Evolutionary conservation across 1,140 invertebrate species (phyloP), one percentile per base, ranked within the genome.

Genomic region (Apis dorsata): DNA sequence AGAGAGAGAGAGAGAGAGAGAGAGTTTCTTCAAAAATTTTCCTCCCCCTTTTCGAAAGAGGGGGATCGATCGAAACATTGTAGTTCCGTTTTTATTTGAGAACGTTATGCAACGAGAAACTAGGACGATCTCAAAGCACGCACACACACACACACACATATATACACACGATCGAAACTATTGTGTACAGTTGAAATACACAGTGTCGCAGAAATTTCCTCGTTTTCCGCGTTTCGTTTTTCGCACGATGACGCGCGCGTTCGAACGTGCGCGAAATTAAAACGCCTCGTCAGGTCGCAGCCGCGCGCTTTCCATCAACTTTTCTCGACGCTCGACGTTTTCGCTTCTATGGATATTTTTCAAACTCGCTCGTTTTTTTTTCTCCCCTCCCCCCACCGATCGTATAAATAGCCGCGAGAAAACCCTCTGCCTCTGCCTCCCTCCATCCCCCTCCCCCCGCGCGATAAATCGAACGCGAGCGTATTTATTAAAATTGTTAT

Each of bases 231-330:
- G 51, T 57, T 81, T 53, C 19, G 34, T 60, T 76, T 69, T 79
- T 69, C 60, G 49, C 19, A 68, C 55, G n/a, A 60, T 82, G 79
- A 24, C 70, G 70, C 60, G 60, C 60, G 28, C 51, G 55, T 79
- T 79, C 34, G 66, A 71, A 71, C 77, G 60, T 34, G 79, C 21
- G n/a, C 28, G 60, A 74, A 81, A 81, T 75, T 81, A 81, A 81
- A 81, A 81, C 79, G 51, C 51, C 79, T 74, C 70, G 79, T 65
- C 79, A 19, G 53, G 59, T 55, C 59, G 69, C 44, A 12, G 53
- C n/a, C 2, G 13, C 66, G 21, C 12, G 51, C 17, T 28, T n/a
- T 55, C 34, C 34, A 53, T 62, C 57, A 55, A 62, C 70, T 34
- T 74, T 73, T 34, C 78, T 53, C 66, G 44, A 51, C 55, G 68